phyloP scores from a whole-genome alignment of 2,113 vertebrate species.

The Taurulus bubalis region DNA sequence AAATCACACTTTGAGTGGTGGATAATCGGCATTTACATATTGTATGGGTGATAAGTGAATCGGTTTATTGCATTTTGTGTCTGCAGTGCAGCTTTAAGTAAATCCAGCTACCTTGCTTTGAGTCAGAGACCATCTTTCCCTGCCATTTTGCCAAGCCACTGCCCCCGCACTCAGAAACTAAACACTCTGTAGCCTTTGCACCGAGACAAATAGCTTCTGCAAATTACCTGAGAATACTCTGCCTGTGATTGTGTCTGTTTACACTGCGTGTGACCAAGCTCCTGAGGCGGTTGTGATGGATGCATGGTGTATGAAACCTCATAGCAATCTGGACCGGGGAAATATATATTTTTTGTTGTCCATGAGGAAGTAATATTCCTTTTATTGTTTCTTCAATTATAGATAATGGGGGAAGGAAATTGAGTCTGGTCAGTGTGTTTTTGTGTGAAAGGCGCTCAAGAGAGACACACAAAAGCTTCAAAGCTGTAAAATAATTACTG shows the following conservation, averaged over 20 bases:
- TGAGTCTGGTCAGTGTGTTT: constrained; percentile 1
- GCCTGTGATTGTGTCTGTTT: constrained; percentile 59
- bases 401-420: constrained; percentile 56
- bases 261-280: constrained; percentile 44
- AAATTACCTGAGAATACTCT: constrained; percentile 64
- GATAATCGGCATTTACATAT: constrained; percentile 45
- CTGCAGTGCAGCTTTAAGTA: constrained; percentile 27
- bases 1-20: constrained; percentile 34
- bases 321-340: constrained; percentile 37
- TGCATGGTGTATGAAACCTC: constrained; percentile 27
- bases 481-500: constrained; percentile 26
- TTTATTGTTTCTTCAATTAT: constrained; percentile 72
- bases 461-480: background rate
- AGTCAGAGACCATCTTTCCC: constrained; percentile 26
- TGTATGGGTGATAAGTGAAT: constrained; percentile 12
- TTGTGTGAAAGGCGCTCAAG: background rate
- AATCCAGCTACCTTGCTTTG: constrained; percentile 11
- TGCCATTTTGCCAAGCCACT: constrained; percentile 20
- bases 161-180: constrained; percentile 37
- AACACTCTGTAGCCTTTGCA: constrained; percentile 43
- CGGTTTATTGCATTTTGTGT: constrained; percentile 8
- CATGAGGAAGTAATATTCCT: constrained; percentile 40
- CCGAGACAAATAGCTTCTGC: constrained; percentile 56
- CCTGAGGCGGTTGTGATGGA: constrained; percentile 33
- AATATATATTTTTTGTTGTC: constrained; percentile 31